phyloP scores from a whole-genome alignment of 2,797 vertebrate species.

The Clamator glandarius region DNA sequence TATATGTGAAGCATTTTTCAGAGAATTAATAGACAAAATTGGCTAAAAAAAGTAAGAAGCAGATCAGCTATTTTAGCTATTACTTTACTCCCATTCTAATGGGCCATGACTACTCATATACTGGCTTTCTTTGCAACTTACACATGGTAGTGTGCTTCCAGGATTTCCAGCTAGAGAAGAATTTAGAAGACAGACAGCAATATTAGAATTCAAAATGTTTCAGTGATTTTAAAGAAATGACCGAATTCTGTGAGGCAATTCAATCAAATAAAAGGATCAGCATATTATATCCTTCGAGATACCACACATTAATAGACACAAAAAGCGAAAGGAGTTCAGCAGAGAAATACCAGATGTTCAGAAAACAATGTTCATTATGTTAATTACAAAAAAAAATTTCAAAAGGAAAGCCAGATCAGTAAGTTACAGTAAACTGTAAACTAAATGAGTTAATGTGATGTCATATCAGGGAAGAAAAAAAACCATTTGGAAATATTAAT shows the following conservation, averaged over 20 bases:
- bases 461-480: background rate
- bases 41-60: background rate
- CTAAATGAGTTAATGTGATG: background rate
- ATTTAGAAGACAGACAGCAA: background rate
- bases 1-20: background rate
- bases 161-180: background rate
- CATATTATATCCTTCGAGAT: accelerated
- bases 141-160: background rate
- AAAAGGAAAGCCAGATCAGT: background rate
- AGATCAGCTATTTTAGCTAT: background rate
- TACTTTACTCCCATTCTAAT: background rate
- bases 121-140: background rate
- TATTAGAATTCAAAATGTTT: background rate
- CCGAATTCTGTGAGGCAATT: background rate
- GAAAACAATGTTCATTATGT: background rate
- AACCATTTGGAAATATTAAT: background rate
- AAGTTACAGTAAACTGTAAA: background rate
- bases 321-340: background rate
- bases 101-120: background rate
- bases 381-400: background rate
- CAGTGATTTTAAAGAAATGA: background rate
- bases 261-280: background rate
- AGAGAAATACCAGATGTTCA: background rate
- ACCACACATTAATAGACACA: background rate
- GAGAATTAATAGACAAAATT: background rate